Evolutionary conservation across 2,888 invertebrate genomes (phyloP).

Genomic region (Heliconius ismenius): DNA sequence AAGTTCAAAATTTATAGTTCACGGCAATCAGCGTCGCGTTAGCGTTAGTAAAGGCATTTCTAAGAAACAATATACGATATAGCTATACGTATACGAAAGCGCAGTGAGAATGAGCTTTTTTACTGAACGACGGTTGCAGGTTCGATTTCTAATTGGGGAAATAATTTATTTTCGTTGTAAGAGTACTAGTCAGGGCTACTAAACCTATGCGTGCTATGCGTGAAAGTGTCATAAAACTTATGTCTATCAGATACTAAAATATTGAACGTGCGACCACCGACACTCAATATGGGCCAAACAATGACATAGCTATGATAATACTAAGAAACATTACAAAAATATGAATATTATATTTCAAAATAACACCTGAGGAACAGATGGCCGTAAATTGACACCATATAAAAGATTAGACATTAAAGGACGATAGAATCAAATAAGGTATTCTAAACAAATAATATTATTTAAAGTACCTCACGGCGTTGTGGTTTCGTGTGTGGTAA

Average conservation of each 20-base stretch:
- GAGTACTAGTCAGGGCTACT: background rate
- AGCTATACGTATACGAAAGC: background rate
- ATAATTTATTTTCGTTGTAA: background rate
- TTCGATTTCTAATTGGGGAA: background rate
- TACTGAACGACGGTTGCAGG: background rate
- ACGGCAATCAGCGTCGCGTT: slow-evolving; percentile 57
- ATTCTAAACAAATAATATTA: slow-evolving; percentile 5
- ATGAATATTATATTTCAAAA: slow-evolving; percentile 29
- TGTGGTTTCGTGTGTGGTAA: background rate
- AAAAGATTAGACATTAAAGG: slow-evolving; percentile 4
- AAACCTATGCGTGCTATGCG: no score
- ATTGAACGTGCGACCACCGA: background rate
- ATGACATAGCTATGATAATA: background rate
- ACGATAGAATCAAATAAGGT: background rate
- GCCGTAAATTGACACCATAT: slow-evolving; percentile 13
- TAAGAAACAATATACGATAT: slow-evolving; percentile 46
- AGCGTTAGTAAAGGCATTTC: slow-evolving; percentile 48
- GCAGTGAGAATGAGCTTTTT: background rate
- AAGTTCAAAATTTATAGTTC: slow-evolving; percentile 52
- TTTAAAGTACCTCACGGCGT: background rate
- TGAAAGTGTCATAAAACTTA: no score
- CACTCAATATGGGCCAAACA: background rate
- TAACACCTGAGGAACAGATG: slow-evolving; percentile 30
- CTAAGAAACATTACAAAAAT: slow-evolving; percentile 21
- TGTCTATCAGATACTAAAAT: background rate